Base-by-base conservation (phyloP, 35 echinoderm and acorn worm species). In the Acanthaster planci region DNA sequence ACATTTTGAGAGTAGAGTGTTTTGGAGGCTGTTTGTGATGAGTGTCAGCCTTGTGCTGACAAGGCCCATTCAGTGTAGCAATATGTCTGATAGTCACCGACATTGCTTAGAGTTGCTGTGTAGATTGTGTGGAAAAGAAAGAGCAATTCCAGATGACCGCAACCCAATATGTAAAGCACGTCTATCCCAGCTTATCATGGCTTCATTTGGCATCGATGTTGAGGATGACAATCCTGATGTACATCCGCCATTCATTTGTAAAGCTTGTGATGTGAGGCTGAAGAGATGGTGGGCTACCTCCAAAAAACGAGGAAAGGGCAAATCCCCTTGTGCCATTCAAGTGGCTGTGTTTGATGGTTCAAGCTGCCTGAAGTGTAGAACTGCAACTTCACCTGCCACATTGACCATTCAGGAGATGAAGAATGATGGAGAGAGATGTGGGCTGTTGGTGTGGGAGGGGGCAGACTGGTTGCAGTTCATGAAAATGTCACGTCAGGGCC, bases 231-330 rank as follows among this genome's bases (percentile, higher is more conserved):
- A 17, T 31, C 2, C 76, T 3, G 77, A 79, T 37, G 52, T 86
- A 39, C 82, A 86, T 53, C 83, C 82, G 19, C 89, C 89, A 17
- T 67, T 58, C 12, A 39, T 91, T 19, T 91, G 89, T 38, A 38
- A 78, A 42, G 9, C 16, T 6, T 91, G 89, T 68, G 36, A 76
- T 77, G 53, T 86, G 0, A 91, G 86, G 18, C 79, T 76, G 64
- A 86, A 54, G 82, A 91, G 64, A 81, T 17, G 39, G 2, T 78
- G 60, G 37, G 37, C 75, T 4, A 78, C 58, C 76, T 50, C 1
- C 21, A 64, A 55, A 40, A 77, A 53, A 85, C 40, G 1, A 77
- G 53, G 35, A 53, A 84, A 52, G 21, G 84, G 16, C 79, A 89
- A 6, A 80, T 37, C 35, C 18, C 76, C 77, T 80, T 77, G 35